phyloP scores from a whole-genome alignment of 2,888 invertebrate genomes.

The Halocaridina rubra region DNA sequence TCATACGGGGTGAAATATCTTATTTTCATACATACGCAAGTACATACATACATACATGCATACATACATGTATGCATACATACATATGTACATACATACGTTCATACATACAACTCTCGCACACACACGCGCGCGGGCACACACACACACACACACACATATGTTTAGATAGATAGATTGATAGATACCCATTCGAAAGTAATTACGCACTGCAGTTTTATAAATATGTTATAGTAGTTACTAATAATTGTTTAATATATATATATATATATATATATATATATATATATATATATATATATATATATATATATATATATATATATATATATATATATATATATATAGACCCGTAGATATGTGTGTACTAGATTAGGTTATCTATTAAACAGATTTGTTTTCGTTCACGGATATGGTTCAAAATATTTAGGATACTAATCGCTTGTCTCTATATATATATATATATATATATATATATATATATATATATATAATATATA shows the following conservation, averaged over 20 bases:
- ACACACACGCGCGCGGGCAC: no score
- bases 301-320: neutral
- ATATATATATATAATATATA: neutral
- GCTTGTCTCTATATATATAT: neutral
- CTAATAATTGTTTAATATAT: neutral
- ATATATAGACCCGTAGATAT: neutral
- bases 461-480: neutral
- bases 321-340: neutral
- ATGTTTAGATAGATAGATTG: no score
- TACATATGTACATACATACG: neutral
- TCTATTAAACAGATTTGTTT: no score
- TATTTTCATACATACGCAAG: neutral
- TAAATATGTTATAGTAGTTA: no score
- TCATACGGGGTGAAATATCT: no score
- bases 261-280: neutral
- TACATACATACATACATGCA: neutral
- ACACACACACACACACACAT: neutral
- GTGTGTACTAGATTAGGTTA: no score
- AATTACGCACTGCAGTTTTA: no score
- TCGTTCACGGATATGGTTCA: no score
- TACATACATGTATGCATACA: neutral
- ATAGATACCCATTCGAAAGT: no score
- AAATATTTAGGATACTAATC: no score
- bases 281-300: neutral
- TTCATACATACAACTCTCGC: neutral